Percentiles rank a stretch among this genome's conserved stretches.
These are phyloP conservation scores for Zeugodacus cucurbitae DNA, from an alignment of 1,140 invertebrate species.

Conservation along the genomic window DNA sequence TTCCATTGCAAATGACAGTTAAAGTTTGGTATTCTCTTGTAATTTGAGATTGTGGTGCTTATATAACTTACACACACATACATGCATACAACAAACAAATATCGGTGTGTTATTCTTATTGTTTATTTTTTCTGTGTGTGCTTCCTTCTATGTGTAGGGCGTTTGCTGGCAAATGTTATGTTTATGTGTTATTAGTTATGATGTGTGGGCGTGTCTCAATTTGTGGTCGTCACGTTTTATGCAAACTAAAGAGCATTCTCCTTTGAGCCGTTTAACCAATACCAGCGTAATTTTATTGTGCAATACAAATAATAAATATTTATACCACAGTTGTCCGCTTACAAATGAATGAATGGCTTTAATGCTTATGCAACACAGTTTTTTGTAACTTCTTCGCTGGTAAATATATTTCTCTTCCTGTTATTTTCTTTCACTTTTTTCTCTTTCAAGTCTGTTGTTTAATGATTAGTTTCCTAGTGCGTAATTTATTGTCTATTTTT, in stretches of 20 bases:
- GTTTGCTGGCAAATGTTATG: not conserved
- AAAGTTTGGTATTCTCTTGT: not conserved
- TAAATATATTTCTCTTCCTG: not conserved
- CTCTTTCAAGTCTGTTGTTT: no score
- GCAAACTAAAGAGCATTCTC: not conserved
- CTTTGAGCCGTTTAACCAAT: not conserved
- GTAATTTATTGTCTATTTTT: no score
- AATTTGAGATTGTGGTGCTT: not conserved
- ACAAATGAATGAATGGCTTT: not conserved
- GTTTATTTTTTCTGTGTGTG: not conserved
- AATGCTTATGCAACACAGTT: not conserved
- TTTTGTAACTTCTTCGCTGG: not conserved
- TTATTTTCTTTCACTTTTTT: not conserved
- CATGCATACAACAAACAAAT: not conserved
- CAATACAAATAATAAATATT: not conserved
- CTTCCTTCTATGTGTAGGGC: not conserved
- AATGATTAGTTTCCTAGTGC: no score
- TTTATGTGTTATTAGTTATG: not conserved
- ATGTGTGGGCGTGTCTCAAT: not conserved
- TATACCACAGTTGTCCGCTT: not conserved
- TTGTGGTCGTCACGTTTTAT: not conserved
- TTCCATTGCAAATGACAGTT: not conserved
- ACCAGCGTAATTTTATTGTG: not conserved
- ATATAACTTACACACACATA: not conserved
- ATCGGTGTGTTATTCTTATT: not conserved